These are phyloP conservation scores for Scaptodrosophila latifasciaeformis DNA, from an alignment of 2,888 invertebrate species.

Conservation along the genomic window DNA sequence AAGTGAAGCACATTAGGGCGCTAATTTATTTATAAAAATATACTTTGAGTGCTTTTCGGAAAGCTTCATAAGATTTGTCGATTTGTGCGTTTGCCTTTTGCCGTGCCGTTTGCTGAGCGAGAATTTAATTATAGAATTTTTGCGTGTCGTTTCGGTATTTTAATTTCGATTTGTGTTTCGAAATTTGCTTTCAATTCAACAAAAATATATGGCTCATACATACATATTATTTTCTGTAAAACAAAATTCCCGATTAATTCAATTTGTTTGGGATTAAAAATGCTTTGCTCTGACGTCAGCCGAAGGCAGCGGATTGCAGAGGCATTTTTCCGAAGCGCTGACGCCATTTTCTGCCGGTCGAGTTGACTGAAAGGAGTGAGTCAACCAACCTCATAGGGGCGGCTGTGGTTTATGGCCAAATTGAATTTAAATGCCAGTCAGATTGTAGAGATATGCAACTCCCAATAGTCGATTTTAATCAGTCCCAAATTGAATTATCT, in stretches of 20 bases:
- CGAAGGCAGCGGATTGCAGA: no score
- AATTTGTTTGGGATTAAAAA: slow-evolving; percentile 7
- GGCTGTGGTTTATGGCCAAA: no score
- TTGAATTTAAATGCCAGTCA: no score
- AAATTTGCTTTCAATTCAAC: slow-evolving; percentile 28
- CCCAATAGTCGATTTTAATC: no score
- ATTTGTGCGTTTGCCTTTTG: no score
- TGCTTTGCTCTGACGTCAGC: slow-evolving; percentile 51
- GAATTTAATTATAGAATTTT: slow-evolving; percentile 31
- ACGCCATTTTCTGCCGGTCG: slow-evolving; percentile 44
- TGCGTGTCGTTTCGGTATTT: slow-evolving; percentile 27
- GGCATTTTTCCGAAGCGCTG: no score
- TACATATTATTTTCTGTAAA: slow-evolving; percentile 1
- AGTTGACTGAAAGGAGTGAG: slow-evolving; percentile 14
- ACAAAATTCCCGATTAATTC: slow-evolving; percentile 25
- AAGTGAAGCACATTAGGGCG: background rate
- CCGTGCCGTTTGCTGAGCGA: no score
- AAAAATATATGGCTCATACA: slow-evolving; percentile 17
- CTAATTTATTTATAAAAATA: slow-evolving; percentile 49
- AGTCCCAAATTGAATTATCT: no score
- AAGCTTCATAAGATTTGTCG: slow-evolving; percentile 3
- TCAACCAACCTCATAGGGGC: no score
- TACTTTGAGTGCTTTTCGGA: slow-evolving; percentile 22
- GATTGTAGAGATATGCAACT: no score
- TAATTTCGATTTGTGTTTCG: slow-evolving; percentile 11